Evolutionary conservation across 2,113 vertebrate genomes (phyloP), one percentile per base, ranked within the genome.

Genomic region (Aix galericulata): DNA sequence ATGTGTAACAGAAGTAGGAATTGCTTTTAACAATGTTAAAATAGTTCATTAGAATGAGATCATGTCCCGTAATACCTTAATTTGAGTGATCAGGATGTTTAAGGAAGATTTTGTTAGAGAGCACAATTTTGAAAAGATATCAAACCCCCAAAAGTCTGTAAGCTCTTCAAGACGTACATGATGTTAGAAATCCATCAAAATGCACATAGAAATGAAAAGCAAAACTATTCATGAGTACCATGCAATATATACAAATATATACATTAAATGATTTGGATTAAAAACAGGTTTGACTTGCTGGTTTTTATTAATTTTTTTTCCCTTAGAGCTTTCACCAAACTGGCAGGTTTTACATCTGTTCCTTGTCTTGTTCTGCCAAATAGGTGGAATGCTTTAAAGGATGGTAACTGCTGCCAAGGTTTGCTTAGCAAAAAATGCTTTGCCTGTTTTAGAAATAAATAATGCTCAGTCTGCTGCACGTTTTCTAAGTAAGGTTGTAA

Each of bases 351-450:
- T 79, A 25, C 17, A 59, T 50, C 56, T 67, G 36, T 58, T 85
- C 55, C 82, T 93, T 67, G 48, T 31, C 53, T 76, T 32, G 0
- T 66, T 85, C 67, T 64, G 78, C 38, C 78, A 89, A 60, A 69
- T 25, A 86, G 72, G 79, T 96, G 63, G 79, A 85, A 86, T 25
- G 1, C 29, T 88, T 76, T 31, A 71, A 55, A 80, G 23, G 26
- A 80, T 53, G 11, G 15, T 53, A 44, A 91, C 22, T 7, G 1
- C 48, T 68, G 78, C 78, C 92, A 89, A 48, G 26, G 42, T 85
- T 93, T 95, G 67, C 71, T 89, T 72, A 85, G 78, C 34, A 82
- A 89, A 93, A 88, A 82, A 60, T 31, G 12, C 11, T 86, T 77
- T 48, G 59, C 50, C 72, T 83, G 36, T 66, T 91, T 86, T 59